These are phyloP conservation scores for Rallus limicola DNA, from an alignment of 2,113 vertebrate species.

Conservation along the genomic window DNA sequence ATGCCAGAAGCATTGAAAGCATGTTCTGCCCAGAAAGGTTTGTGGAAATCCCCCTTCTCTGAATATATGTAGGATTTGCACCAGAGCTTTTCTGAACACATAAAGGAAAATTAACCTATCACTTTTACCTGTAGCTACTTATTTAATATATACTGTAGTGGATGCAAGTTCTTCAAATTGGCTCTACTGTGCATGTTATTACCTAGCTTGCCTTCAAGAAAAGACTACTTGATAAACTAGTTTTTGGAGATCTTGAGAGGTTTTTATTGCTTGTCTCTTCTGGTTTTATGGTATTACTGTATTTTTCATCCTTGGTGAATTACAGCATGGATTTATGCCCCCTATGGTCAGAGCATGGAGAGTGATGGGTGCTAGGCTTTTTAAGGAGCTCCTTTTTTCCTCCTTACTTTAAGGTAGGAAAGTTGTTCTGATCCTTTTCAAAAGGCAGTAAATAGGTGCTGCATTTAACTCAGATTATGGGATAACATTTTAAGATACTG, in stretches of 20 bases:
- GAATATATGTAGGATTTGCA: neutral
- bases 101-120: neutral
- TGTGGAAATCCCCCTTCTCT: neutral
- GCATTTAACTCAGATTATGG: neutral
- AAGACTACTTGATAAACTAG: conserved; percentile 18
- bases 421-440: neutral
- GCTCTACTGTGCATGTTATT: conserved; percentile 1
- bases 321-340: neutral
- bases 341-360: neutral
- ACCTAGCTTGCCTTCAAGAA: neutral
- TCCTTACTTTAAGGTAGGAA: neutral
- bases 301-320: conserved; percentile 31
- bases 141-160: neutral
- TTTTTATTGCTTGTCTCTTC: neutral
- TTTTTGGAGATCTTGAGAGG: conserved; percentile 1
- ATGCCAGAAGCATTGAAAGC: neutral
- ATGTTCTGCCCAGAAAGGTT: neutral
- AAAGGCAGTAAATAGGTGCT: neutral
- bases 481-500: neutral
- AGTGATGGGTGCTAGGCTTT: neutral
- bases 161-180: neutral
- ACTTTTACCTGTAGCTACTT: neutral
- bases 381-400: rapidly evolving
- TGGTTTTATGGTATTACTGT: neutral
- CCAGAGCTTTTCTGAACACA: neutral